phyloP scores from a whole-genome alignment of 2,797 vertebrate genomes.

The Notamacropus eugenii region DNA sequence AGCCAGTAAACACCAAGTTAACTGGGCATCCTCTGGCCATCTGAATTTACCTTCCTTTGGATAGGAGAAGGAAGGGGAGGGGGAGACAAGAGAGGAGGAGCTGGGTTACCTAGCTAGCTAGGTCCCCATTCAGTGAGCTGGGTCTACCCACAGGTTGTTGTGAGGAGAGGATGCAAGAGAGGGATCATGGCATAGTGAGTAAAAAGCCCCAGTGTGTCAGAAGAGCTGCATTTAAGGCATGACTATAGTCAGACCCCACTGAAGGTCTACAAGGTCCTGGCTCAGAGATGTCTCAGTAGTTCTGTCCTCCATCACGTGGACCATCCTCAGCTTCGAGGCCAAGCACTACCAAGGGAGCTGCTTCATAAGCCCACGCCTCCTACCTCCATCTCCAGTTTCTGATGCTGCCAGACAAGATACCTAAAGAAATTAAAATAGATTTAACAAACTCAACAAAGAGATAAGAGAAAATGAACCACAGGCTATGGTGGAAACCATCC shows the following conservation, averaged over 20 bases:
- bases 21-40: no score
- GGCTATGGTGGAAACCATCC: not conserved
- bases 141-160: no score
- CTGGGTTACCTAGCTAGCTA: no score
- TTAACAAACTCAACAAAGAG: conserved; percentile 6
- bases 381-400: conserved; percentile 35
- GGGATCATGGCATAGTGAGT: not conserved
- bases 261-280: not conserved
- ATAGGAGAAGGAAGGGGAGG: no score
- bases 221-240: not conserved
- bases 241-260: not conserved
- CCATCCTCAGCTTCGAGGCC: conserved; percentile 23
- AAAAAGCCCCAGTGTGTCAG: not conserved
- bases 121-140: no score
- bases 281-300: not conserved
- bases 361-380: not conserved
- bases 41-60: no score
- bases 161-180: not conserved
- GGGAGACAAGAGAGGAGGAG: no score
- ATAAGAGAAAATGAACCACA: not conserved
- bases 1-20: no score
- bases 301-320: not conserved
- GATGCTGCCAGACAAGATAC: not conserved
- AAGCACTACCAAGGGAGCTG: not conserved
- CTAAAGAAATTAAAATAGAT: conserved; percentile 7